Conservation (phyloP, 2,888 invertebrate species). For the Ischnus inquisitorius region DNA sequence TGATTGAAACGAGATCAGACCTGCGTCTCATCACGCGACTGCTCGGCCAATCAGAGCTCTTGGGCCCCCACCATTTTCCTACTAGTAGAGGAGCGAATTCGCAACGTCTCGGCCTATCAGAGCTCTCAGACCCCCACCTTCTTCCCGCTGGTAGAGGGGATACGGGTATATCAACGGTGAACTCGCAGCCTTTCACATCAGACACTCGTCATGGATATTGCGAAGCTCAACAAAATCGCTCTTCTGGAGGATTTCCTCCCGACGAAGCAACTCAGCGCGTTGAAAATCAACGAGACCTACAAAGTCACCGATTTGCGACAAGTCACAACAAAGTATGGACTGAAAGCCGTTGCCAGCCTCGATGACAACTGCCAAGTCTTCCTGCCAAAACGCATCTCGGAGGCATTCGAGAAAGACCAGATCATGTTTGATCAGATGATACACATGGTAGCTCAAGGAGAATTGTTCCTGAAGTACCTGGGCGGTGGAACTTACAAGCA, state of each 20-base stretch:
- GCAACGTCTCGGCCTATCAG: background rate
- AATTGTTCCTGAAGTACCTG: slow-evolving; percentile 43
- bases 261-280: slow-evolving; percentile 33
- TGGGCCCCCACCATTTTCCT: background rate
- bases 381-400: slow-evolving; percentile 39
- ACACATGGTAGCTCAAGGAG: background rate
- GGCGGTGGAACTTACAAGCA: slow-evolving; percentile 3
- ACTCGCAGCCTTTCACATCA: background rate
- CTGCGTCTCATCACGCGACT: background rate
- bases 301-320: slow-evolving; percentile 16
- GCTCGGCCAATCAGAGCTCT: slow-evolving; percentile 7
- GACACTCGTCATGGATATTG: slow-evolving; percentile 22
- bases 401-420: slow-evolving; percentile 17
- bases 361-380: slow-evolving; percentile 31
- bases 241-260: slow-evolving; percentile 30
- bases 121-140: too few species aligned
- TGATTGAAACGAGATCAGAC: background rate
- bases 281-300: slow-evolving; percentile 21
- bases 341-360: slow-evolving; percentile 1
- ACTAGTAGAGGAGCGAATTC: too few species aligned
- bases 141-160: slow-evolving; percentile 1
- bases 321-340: slow-evolving; percentile 42
- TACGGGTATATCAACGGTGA: slow-evolving; percentile 17
- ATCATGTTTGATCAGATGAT: background rate
- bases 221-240: slow-evolving; percentile 54